A percentile compares a stretch with the other conserved stretches of the same genome.
These are phyloP conservation scores for Trialeurodes vaporariorum DNA, from an alignment of 1,140 invertebrate species.

Conservation along the genomic window DNA sequence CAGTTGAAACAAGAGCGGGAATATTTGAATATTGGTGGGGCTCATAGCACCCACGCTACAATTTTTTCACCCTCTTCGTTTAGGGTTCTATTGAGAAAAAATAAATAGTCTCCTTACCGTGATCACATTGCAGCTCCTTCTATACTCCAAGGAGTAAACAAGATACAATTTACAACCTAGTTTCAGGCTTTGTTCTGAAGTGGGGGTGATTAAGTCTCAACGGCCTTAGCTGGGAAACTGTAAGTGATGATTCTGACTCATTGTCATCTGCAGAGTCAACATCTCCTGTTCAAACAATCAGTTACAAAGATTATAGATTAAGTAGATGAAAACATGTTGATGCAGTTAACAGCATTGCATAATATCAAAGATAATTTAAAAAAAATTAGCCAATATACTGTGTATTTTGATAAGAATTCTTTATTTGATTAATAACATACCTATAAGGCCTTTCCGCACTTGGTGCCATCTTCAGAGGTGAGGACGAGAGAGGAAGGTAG, in stretches of 20 bases:
- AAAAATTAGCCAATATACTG: not conserved
- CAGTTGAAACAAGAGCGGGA: no score
- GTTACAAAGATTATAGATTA: not conserved
- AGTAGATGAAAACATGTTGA: not conserved
- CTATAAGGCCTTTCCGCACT: no score
- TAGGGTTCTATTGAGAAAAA: no score
- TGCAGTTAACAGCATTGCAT: not conserved
- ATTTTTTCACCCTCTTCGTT: no score
- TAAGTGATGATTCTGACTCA: constrained; percentile 26
- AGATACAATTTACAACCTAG: not conserved
- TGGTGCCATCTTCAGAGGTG: no score
- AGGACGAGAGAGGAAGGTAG: no score
- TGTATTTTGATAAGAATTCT: not conserved
- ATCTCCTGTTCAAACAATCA: constrained; percentile 20
- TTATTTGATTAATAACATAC: not conserved
- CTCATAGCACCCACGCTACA: no score
- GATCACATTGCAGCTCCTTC: no score
- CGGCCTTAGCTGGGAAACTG: constrained; percentile 21
- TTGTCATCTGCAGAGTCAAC: constrained; percentile 27
- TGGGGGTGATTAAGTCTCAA: constrained; percentile 13
- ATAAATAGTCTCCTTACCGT: no score
- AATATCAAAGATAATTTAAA: not conserved
- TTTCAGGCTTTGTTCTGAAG: not conserved
- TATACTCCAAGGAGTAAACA: no score
- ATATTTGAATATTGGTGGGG: no score